These are phyloP conservation scores for Petrocephalus sullivani DNA, from an alignment of 2,797 vertebrate genomes.

Conservation along the genomic window DNA sequence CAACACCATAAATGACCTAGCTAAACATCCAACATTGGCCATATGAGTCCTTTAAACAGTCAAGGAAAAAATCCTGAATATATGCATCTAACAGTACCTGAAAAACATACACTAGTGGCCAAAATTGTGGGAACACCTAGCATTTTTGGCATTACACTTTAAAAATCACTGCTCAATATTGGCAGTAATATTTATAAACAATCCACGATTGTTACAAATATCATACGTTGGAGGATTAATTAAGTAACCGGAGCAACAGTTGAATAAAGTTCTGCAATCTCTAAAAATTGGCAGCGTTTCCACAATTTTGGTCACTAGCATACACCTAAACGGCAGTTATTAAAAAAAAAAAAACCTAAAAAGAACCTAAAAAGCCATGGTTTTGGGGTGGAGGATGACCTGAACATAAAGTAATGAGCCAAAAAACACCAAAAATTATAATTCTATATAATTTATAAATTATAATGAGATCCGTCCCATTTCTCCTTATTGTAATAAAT, in stretches of 20 bases:
- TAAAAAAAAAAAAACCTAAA: background rate
- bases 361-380: background rate
- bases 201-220: too few relatives aligned
- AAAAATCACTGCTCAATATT: too few relatives aligned
- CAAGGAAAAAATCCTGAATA: background rate
- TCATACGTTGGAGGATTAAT: too few relatives aligned
- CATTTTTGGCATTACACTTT: too few relatives aligned
- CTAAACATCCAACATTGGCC: background rate
- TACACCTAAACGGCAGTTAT: background rate
- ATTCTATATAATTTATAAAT: too few relatives aligned
- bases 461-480: background rate
- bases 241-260: too few relatives aligned
- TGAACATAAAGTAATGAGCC: background rate
- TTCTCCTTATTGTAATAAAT: background rate
- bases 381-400: background rate
- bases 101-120: background rate
- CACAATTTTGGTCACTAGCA: background rate
- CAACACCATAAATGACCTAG: background rate
- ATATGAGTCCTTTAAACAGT: background rate
- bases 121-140: too few relatives aligned
- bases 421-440: background rate
- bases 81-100: background rate
- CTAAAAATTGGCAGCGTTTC: too few relatives aligned
- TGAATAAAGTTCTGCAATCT: too few relatives aligned
- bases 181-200: too few relatives aligned